Evolutionary conservation across 1,140 invertebrate genomes (phyloP), one percentile per base, ranked within the genome.

Genomic region (Diorhabda elongata): DNA sequence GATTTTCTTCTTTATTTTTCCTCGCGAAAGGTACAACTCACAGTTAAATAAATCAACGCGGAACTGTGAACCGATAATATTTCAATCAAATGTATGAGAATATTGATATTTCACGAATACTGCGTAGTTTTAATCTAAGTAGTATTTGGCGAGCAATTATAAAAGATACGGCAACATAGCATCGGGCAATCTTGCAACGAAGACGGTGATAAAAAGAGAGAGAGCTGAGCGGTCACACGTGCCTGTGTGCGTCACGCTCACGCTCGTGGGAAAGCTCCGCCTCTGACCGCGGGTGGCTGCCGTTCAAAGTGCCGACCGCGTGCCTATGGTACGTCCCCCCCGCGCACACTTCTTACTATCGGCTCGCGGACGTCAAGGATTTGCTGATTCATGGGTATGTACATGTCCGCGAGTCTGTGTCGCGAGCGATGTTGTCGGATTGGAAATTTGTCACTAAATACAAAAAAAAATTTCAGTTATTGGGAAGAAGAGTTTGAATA

Each of bases 211-310:
- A 62, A 44, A 5, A 5, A 61, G 62, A 64, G 44, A 52, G 62
- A 5, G 47, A 11, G 26, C 41, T n/a, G 56, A 52, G 64, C 64
- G 64, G 64, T 58, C 67, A 71, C 75, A 77, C 75, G 75, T 77
- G 75, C 75, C 75, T 72, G 67, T 70, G 74, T 75, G 74, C 73
- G 75, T 77, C 75, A 77, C 75, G 75, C 74, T 77, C 74, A 71
- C 73, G 74, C 72, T 73, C 72, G 73, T 73, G 73, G 73, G 71
- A 74, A 74, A 72, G 70, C 70, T 68, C 69, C 73, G 69, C 73
- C 73, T 61, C 41, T 60, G 45, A 71, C 73, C 71, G 73, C 73
- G 73, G 73, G 73, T 74, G 73, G 71, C 71, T 74, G 71, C 68
- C 66, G 64, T 65, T 69, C 69, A 72, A 72, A 72, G 69, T 63